These are phyloP conservation scores for Haemorhous mexicanus DNA, from an alignment of 2,113 vertebrate species.

Conservation along the genomic window DNA sequence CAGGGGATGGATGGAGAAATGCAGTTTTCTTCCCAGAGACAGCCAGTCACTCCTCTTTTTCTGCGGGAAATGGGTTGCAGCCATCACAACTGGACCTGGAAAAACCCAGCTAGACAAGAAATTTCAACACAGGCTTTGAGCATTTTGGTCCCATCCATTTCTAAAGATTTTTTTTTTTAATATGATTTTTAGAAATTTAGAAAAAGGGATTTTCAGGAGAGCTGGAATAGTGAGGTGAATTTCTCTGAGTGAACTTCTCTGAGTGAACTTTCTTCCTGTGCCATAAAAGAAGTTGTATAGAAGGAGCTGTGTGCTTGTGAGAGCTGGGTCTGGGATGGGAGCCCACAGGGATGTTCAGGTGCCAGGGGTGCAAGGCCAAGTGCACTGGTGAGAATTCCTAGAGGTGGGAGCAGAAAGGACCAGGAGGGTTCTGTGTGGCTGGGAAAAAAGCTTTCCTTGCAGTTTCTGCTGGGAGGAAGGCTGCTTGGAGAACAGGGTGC, in stretches of 20 bases:
- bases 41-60: not conserved
- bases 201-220: not conserved
- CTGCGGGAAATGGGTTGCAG: not conserved
- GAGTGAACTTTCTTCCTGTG: not conserved
- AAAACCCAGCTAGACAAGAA: accelerated
- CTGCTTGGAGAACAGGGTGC: not conserved
- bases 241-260: not conserved
- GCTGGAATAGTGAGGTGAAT: not conserved
- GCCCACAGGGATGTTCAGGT: not conserved
- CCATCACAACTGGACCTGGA: not conserved
- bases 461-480: not conserved
- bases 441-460: not conserved
- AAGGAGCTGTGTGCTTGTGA: not conserved
- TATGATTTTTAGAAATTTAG: not conserved
- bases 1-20: too few relatives aligned
- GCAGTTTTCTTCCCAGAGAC: not conserved
- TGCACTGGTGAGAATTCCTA: not conserved
- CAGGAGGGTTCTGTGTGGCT: accelerated
- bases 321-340: not conserved
- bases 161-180: not conserved
- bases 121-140: not conserved
- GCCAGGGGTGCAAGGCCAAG: not conserved
- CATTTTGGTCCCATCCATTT: not conserved
- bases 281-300: not conserved
- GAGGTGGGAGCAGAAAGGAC: not conserved